phyloP scores from a whole-genome alignment of 2,888 invertebrate species.

The Actias luna region DNA sequence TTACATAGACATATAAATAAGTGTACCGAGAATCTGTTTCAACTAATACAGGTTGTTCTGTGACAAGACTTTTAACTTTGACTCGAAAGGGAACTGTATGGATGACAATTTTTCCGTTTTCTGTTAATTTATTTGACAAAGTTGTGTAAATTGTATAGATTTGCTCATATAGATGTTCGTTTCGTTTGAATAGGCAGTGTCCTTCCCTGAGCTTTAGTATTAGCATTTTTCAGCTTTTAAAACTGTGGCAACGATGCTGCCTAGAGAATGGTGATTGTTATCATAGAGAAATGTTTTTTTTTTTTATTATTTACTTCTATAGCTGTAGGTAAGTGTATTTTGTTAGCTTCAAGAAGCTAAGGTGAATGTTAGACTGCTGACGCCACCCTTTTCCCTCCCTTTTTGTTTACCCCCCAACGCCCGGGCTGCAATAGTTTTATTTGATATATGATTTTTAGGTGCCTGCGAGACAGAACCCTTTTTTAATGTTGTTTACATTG shows the following conservation, averaged over 20 bases:
- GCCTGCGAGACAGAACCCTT: conserved; percentile 79
- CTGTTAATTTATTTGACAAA: conserved; percentile 44
- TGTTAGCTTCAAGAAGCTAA: conserved; percentile 81
- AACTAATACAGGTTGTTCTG: conserved; percentile 57
- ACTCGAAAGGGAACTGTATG: conserved; percentile 55
- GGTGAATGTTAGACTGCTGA: conserved; percentile 81
- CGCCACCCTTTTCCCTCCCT: conserved; percentile 69
- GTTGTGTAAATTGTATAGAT: conserved; percentile 77
- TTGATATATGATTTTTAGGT: conserved; percentile 78
- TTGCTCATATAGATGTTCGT: conserved; percentile 75
- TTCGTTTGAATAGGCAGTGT: conserved; percentile 75
- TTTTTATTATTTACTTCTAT: conserved; percentile 65
- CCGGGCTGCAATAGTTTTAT: conserved; percentile 78
- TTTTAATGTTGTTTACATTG: conserved; percentile 82
- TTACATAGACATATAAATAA: conserved; percentile 39
- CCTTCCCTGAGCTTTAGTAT: conserved; percentile 48
- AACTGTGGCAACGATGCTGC: conserved; percentile 66
- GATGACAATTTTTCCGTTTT: conserved; percentile 47
- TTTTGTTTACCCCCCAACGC: conserved; percentile 70
- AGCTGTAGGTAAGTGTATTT: conserved; percentile 80
- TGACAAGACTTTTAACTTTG: conserved; percentile 64
- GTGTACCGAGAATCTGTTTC: conserved; percentile 31
- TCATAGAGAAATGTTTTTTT: conserved; percentile 65
- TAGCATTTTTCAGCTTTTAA: conserved; percentile 25
- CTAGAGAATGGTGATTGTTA: conserved; percentile 59